Evolutionary conservation across 2,797 vertebrate genomes (phyloP), one percentile per base, ranked within the genome.

Genomic region (Trachops cirrhosus): DNA sequence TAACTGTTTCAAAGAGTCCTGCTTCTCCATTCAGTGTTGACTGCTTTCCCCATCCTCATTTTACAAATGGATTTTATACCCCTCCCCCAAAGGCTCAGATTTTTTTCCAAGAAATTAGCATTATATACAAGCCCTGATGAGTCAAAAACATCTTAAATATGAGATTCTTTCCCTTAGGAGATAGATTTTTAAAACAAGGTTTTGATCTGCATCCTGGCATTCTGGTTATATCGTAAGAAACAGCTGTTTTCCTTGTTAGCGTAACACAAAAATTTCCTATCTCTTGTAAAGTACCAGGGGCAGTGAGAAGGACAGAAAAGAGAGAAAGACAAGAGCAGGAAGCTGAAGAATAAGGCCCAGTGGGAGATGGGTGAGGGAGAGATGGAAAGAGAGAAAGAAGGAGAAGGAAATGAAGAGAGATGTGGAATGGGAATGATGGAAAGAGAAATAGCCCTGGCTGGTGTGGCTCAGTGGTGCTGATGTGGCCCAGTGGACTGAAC

Each of bases 181-280:
- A 80, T 86, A 73, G 32, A 48, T 62, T 39, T 50, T 54, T 77
- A 77, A 19, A 86, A 85, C 75, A 77, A 85, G 2, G 7, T 3
- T 73, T 70, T 92, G 71, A 86, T 73, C 93, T 93, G 37, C 29
- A 82, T 79, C 41, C 78, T 97, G 50, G 4, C 18, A 26, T 96
- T 97, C 94, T 79, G 52, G 52, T 41, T 96, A 97, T 18, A 64
- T 95, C 96, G 96, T 98, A 87, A 98, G 59, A 84, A 97, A 96
- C 96, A 98, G 86, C 95, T 98, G 95, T 96, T 84, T 92, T 97
- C 95, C 91, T 54, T 96, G 97, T 97, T 96, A 98, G 88, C 14
- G 16, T 95, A 95, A 97, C 91, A 94, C 87, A 92, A 97, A 97
- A 88, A 67, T 94, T 97, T 91, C 74, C 71, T 97, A 94, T 94